Percentiles rank a stretch among this genome's conserved stretches.
Conservation (phyloP, 1,140 invertebrate species). For the Trichomalopsis sarcophagae region DNA sequence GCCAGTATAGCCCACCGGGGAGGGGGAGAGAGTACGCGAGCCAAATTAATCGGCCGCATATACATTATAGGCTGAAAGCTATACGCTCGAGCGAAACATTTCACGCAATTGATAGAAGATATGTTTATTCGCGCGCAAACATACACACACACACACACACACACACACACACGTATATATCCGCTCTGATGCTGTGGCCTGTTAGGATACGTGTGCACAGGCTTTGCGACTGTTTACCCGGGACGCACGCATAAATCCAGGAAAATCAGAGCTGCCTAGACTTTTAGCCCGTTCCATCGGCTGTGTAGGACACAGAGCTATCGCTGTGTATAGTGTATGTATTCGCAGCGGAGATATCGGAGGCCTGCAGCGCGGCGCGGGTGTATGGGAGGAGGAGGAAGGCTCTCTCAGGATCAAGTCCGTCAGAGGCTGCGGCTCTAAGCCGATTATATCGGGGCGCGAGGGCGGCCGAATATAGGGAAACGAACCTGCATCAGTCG, state of each 20-base stretch:
- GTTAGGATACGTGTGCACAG: too few species aligned
- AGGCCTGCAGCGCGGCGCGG: slow-evolving; percentile 22
- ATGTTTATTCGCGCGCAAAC: not conserved
- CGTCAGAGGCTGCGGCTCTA: slow-evolving; percentile 49
- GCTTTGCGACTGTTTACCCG: too few species aligned
- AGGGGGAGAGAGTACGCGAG: too few species aligned
- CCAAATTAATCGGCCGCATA: not conserved
- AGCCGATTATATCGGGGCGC: slow-evolving; percentile 57
- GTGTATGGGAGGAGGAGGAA: slow-evolving; percentile 22
- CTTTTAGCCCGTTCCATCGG: too few species aligned
- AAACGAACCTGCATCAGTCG: not conserved
- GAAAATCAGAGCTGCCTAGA: too few species aligned
- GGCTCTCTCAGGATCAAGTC: slow-evolving; percentile 57
- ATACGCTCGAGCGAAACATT: not conserved
- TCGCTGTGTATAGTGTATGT: not conserved
- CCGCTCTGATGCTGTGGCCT: too few species aligned
- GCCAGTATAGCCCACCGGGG: too few species aligned
- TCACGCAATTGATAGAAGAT: not conserved
- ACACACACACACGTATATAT: not conserved
- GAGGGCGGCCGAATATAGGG: not conserved
- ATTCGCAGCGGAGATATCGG: not conserved
- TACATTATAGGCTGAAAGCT: not conserved
- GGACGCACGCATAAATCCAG: too few species aligned
- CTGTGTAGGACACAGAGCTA: not conserved
- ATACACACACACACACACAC: not conserved